Evolutionary conservation across 2,113 vertebrate genomes (phyloP).

Genomic region (Pachycephala philippinensis): DNA sequence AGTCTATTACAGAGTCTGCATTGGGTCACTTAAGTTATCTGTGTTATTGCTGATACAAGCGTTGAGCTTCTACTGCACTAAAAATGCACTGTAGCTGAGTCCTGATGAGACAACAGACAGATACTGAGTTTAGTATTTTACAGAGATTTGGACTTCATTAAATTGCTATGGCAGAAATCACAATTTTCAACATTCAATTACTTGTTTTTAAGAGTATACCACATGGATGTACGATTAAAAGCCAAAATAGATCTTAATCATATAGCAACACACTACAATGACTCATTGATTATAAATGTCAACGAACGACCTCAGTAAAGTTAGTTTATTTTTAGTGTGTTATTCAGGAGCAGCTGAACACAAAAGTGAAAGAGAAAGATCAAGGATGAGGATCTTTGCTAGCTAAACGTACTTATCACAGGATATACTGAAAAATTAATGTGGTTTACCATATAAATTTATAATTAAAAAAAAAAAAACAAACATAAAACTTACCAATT

Average conservation of each 20-base stretch:
- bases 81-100: neutral
- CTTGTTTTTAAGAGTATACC: slow-evolving; percentile 59
- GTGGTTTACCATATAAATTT: neutral
- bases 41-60: neutral
- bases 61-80: neutral
- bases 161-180: neutral
- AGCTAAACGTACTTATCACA: slow-evolving; percentile 55
- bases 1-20: neutral
- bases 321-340: slow-evolving; percentile 62
- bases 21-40: neutral
- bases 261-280: slow-evolving; percentile 62
- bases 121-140: neutral
- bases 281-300: slow-evolving; percentile 61
- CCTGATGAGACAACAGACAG: neutral
- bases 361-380: slow-evolving; percentile 67
- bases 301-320: slow-evolving; percentile 63
- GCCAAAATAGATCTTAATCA: slow-evolving; percentile 70
- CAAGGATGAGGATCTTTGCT: slow-evolving; percentile 55
- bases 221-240: slow-evolving; percentile 57
- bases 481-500: neutral
- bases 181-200: slow-evolving; percentile 51
- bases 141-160: neutral
- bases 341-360: slow-evolving; percentile 56
- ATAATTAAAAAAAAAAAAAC: neutral
- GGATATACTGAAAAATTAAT: neutral